These are phyloP conservation scores for Mesorhabditis belari DNA, from an alignment of 2,888 invertebrate genomes.

Conservation along the genomic window DNA sequence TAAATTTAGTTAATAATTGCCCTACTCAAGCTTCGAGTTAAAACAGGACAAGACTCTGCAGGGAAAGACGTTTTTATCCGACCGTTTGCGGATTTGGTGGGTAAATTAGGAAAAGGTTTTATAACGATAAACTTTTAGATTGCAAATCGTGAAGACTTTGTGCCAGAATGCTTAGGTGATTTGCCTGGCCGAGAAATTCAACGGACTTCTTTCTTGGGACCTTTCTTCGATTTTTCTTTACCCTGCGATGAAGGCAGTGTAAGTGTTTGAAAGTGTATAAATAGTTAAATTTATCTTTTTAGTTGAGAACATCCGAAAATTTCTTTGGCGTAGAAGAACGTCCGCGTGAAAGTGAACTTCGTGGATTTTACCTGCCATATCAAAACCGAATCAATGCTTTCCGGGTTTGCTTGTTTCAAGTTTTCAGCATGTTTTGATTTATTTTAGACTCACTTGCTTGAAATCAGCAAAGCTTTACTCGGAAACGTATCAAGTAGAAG, in stretches of 20 bases:
- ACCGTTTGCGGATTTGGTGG: neutral
- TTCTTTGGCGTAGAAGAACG: constrained; percentile 1
- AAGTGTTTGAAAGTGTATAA: constrained; percentile 30
- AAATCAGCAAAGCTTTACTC: constrained; percentile 75
- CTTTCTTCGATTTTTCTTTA: constrained; percentile 81
- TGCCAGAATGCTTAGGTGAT: neutral
- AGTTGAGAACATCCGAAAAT: neutral
- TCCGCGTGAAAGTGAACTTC: neutral
- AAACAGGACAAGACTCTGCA: too few relatives aligned
- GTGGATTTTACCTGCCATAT: constrained; percentile 7
- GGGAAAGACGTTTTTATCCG: neutral
- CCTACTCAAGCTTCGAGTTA: too few relatives aligned
- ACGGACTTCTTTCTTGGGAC: constrained; percentile 77
- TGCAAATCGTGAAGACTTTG: constrained; percentile 15
- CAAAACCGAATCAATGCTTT: constrained; percentile 1
- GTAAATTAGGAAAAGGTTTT: neutral
- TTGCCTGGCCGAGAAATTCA: constrained; percentile 75
- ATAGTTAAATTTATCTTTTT: too few relatives aligned
- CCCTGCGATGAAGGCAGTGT: constrained; percentile 81
- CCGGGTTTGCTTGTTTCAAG: neutral
- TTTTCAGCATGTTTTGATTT: neutral
- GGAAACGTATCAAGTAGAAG: constrained; percentile 75
- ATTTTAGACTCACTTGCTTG: constrained; percentile 67
- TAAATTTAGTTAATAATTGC: too few relatives aligned
- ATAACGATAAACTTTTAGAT: constrained; percentile 2